Evolutionary conservation across 2,113 vertebrate genomes (phyloP).

Genomic region (Dunckerocampus dactyliophorus): DNA sequence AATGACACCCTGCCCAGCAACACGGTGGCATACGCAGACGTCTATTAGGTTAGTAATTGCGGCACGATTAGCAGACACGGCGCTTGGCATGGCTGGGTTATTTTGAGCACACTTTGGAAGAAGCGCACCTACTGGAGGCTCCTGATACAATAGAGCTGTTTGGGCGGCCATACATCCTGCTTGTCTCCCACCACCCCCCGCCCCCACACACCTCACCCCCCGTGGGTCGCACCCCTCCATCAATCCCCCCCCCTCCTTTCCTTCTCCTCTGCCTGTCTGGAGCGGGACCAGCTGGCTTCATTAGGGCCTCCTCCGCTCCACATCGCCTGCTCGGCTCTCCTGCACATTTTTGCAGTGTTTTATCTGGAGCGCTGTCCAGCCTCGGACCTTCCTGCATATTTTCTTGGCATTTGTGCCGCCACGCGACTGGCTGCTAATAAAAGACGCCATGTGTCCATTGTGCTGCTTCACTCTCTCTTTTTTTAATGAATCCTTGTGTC

Average conservation of each 20-base stretch:
- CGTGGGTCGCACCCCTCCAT: conserved; percentile 61
- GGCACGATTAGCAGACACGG: conserved; percentile 77
- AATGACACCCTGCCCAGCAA: conserved; percentile 32
- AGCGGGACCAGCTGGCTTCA: conserved; percentile 81
- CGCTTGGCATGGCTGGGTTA: conserved; percentile 68
- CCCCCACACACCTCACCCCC: conserved; percentile 22
- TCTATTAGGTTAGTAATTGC: conserved; percentile 80
- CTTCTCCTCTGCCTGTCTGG: conserved; percentile 75
- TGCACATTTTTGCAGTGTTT: conserved; percentile 79
- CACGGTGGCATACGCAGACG: conserved; percentile 65
- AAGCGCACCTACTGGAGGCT: conserved; percentile 75
- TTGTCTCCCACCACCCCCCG: conserved; percentile 63
- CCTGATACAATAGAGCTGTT: conserved; percentile 81
- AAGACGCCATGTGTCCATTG: conserved; percentile 75
- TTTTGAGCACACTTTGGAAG: conserved; percentile 72
- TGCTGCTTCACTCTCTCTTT: conserved; percentile 56
- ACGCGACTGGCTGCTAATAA: conserved; percentile 77
- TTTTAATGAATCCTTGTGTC: conserved; percentile 77
- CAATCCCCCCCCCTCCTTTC: conserved; percentile 71
- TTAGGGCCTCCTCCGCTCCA: conserved; percentile 74
- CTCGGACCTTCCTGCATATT: conserved; percentile 73
- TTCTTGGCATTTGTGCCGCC: conserved; percentile 72
- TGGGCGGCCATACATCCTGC: conserved; percentile 76
- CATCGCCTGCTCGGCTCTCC: conserved; percentile 76
- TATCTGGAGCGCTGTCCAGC: conserved; percentile 78